Base-by-base conservation (phyloP, 2,888 invertebrate species). In the Tryphoninae sp. region DNA sequence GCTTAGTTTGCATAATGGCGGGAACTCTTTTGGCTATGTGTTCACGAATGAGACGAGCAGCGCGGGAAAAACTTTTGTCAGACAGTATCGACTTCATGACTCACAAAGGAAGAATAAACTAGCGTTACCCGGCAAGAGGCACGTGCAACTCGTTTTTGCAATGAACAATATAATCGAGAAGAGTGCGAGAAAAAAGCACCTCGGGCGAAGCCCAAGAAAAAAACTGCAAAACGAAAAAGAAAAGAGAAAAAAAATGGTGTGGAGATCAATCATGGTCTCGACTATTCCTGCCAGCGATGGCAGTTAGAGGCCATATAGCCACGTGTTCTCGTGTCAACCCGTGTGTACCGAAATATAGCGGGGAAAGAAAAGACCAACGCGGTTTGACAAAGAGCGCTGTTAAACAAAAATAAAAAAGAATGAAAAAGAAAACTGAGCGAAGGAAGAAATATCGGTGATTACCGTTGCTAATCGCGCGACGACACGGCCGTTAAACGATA, bases 11-110 rank as follows among this genome's bases (percentile, higher is more conserved):
- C 59, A 94, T 96, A 65, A 92, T 97, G 79, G 94, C 95, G 0
- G 96, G 95, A 8, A 95, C 96, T 0, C 93, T 97, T 26, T 93
- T 96, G 84, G 95, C 96, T 0, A 95, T 96, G 78, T 97, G 97
- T 88, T 94, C 96, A 13, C 94, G 96, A 83, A 94, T 97, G 92
- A 93, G 96, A 83, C 93, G 95, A 84, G 91, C 91, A 19, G 90
- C 92, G 7, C 87, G 92, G 40, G 92, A 92, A 72, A 92, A 92
- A 80, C 84, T 92, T 13, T 84, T 92, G 26, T 90, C 90, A 23
- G 92, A 92, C 84, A 92, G 92, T 85, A 90, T 92, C 87, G 91
- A 91, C 84, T 92, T 91, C 85, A 92, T 92, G 92, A 91, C 92
- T 42, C 92, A 92, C 85, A 92, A 92, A 81, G 92, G 92, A 71